Evolutionary conservation across 2,888 invertebrate species (phyloP), one percentile per base, ranked within the genome.

Genomic region (Chirona hameri): DNA sequence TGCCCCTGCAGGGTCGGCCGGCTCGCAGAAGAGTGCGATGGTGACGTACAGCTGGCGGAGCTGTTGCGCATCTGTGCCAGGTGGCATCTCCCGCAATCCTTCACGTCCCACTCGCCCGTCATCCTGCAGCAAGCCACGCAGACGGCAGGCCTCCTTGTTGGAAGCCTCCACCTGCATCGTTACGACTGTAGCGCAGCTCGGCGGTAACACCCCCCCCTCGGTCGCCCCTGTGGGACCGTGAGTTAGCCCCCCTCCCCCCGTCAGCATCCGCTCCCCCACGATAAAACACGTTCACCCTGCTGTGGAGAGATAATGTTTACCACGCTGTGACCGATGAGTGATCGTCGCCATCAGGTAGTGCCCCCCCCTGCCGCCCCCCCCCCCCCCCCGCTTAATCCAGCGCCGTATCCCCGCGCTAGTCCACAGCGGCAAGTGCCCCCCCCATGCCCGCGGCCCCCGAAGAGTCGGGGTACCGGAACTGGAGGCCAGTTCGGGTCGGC

Each of bases 201-300:
- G 81, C 79, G 83, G 86, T n/a, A 87, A 27, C 84, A n/a, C n/a
- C n/a, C n/a, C n/a, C n/a, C n/a, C n/a, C n/a, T n/a, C 84, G 29
- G 84, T 85, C 12, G 86, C 85, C 14, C 86, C 86, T n/a, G n/a
- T n/a, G 24, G 72, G n/a, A 2, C 88, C 86, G 31, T 84, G 81
- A n/a, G n/a, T n/a, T n/a, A n/a, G n/a, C n/a, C n/a, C n/a, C n/a
- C n/a, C n/a, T n/a, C n/a, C n/a, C n/a, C n/a, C n/a, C n/a, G 83
- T 84, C 24, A 87, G 84, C 83, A 88, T 81, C 39, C 87, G 86
- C 79, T 87, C n/a, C n/a, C n/a, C n/a, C n/a, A n/a, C n/a, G 86
- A 86, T 87, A 87, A 85, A 85, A 88, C 3, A 65, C 65, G 27
- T 65, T n/a, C 65, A 0, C 65, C 65, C 9, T 65, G 65, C 9